Percentiles rank a stretch among this genome's conserved stretches.
phyloP scores from a whole-genome alignment of 2,113 vertebrate genomes.

The Scolopax mira region DNA sequence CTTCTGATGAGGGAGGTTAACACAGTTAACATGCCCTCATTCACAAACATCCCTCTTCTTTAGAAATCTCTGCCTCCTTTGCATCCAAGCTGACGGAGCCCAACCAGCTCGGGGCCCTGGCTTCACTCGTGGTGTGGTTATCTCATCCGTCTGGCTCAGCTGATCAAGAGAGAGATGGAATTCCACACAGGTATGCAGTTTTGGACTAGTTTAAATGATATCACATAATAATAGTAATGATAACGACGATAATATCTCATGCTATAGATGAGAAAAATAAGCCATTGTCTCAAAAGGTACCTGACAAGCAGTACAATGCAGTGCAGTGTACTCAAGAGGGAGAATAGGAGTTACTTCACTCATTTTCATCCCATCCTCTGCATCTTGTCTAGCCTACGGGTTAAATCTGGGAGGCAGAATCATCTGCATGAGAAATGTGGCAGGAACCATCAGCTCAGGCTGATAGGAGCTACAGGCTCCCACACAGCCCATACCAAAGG shows the following conservation, averaged over 20 bases:
- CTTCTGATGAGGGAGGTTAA: neutral
- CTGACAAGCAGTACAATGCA: neutral
- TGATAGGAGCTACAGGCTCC: neutral
- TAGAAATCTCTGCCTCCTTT: neutral
- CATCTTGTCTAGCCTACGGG: neutral
- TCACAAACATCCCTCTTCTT: neutral
- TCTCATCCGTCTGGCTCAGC: constrained; percentile 5
- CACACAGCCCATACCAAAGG: neutral
- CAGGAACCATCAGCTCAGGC: neutral
- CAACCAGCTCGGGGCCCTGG: neutral
- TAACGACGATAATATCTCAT: neutral
- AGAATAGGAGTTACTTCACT: neutral
- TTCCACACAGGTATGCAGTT: constrained; percentile 6
- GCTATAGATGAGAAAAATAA: neutral
- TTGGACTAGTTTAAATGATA: constrained; percentile 19
- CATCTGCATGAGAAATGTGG: neutral
- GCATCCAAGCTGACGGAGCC: neutral
- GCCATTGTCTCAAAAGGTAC: neutral
- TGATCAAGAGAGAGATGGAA: neutral
- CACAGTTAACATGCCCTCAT: neutral
- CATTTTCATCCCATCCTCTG: neutral
- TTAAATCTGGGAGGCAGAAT: neutral
- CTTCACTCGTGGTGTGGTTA: neutral
- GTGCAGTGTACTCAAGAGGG: neutral
- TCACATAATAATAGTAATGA: neutral